phyloP scores from a whole-genome alignment of 2,888 invertebrate genomes.

The Gandaritis pyraliata region DNA sequence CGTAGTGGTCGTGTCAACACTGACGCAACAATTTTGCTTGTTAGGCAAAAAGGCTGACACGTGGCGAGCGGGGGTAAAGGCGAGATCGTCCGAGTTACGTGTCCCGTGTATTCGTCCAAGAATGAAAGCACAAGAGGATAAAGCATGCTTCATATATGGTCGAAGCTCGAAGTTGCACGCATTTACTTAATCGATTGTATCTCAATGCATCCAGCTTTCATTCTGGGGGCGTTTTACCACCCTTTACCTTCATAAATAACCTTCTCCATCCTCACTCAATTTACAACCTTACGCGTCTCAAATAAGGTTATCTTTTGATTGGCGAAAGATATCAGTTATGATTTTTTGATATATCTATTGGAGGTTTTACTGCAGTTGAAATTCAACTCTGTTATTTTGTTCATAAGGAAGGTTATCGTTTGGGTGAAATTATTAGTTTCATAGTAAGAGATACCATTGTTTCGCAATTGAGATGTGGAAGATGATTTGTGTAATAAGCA shows the following conservation, averaged over 20 bases:
- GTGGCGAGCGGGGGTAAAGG: too few relatives aligned
- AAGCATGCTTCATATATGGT: background rate
- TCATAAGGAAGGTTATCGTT: constrained; percentile 47
- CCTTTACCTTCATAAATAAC: constrained; percentile 65
- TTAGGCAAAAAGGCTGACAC: too few relatives aligned
- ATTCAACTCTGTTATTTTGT: constrained; percentile 41
- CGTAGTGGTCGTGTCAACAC: too few relatives aligned
- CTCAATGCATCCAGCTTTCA: constrained; percentile 53
- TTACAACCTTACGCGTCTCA: constrained; percentile 44
- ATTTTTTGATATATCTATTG: constrained; percentile 40
- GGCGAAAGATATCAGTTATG: constrained; percentile 39
- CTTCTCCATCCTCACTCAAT: constrained; percentile 45
- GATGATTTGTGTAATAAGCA: constrained; percentile 66
- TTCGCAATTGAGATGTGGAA: constrained; percentile 74
- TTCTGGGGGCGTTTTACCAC: constrained; percentile 66
- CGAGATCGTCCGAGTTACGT: too few relatives aligned
- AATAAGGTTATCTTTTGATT: constrained; percentile 49
- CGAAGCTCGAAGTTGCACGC: constrained; percentile 54
- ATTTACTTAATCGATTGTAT: constrained; percentile 62
- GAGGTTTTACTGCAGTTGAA: constrained; percentile 32
- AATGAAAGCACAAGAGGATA: too few relatives aligned
- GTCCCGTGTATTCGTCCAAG: too few relatives aligned
- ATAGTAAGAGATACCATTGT: constrained; percentile 69
- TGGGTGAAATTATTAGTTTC: constrained; percentile 29
- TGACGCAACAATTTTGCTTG: too few relatives aligned